Conservation (phyloP, 2,888 invertebrate genomes). For the Apodemia duryi region DNA sequence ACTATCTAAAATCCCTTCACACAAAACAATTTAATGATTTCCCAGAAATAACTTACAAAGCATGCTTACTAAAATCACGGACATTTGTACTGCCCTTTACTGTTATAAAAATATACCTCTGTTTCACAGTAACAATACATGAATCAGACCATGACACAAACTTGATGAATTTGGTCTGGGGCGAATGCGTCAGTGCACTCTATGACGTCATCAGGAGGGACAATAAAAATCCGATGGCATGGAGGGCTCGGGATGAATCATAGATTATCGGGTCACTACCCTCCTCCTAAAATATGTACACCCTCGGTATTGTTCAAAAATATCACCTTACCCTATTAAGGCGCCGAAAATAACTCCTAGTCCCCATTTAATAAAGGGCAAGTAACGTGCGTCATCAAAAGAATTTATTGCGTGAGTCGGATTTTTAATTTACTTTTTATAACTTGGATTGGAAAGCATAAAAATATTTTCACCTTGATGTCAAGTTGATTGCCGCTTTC, state of each 20-base stretch:
- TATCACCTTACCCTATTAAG: conserved; percentile 27
- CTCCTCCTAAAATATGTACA: conserved; percentile 56
- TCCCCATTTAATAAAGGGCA: conserved; percentile 23
- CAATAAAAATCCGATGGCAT: conserved; percentile 53
- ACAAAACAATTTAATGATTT: neutral
- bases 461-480: too few relatives aligned
- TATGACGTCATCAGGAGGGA: conserved; percentile 68
- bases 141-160: conserved; percentile 60
- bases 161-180: conserved; percentile 50
- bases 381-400: conserved; percentile 16
- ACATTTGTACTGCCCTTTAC: neutral
- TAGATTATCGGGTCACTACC: conserved; percentile 67
- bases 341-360: conserved; percentile 26
- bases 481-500: too few relatives aligned
- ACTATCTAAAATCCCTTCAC: neutral
- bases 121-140: conserved; percentile 40
- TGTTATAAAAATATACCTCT: conserved; percentile 42
- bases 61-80: neutral
- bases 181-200: conserved; percentile 53
- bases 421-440: conserved; percentile 1
- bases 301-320: conserved; percentile 38
- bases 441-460: neutral
- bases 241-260: conserved; percentile 74
- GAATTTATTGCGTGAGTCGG: conserved; percentile 7
- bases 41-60: neutral